Evolutionary conservation across 1,140 invertebrate species (phyloP), one percentile per base, ranked within the genome.

Genomic region (Drosophila melanica): DNA sequence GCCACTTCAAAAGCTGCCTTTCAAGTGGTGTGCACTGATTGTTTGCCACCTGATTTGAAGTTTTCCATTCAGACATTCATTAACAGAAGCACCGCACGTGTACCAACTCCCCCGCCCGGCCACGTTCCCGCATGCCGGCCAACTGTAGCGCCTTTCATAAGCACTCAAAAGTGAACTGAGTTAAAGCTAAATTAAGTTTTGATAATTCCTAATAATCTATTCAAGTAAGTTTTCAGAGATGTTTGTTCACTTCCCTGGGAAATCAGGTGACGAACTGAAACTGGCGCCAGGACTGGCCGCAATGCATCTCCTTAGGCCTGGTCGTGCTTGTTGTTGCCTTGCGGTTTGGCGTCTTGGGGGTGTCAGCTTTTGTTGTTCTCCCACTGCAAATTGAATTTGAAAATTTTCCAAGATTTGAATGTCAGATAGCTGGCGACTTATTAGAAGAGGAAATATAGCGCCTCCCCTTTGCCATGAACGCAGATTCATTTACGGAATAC

Each of bases 151-250:
- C 33, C 73, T 65, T 72, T 72, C 45, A 57, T 62, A 47, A 72
- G 47, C 62, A 55, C 9, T 42, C 51, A 33, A 18, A 33, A 45
- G 39, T 20, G 57, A 65, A 68, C 79, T 73, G 57, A 68, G 68
- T 76, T 77, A 86, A 71, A 90, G 81, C 81, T 84, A 87, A 90
- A 90, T 87, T 87, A 90, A 90, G 87, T 90, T 90, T 76, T 77
- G 75, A 90, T 90, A 90, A 90, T 90, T 87, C 87, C 82, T 84
- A 90, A 90, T 90, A 90, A 90, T 90, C 87, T 78, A 90, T 90
- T 90, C 77, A 84, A 66, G 45, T 60, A 90, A 90, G 77, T 90
- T 90, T 86, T 73, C 64, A 77, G 74, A 89, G 89, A 77, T 81
- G 76, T 79, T 82, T 89, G 84, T 73, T 87, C 84, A 79, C 73